phyloP scores from a whole-genome alignment of 2,888 invertebrate species.

The Octonoba sinensis region DNA sequence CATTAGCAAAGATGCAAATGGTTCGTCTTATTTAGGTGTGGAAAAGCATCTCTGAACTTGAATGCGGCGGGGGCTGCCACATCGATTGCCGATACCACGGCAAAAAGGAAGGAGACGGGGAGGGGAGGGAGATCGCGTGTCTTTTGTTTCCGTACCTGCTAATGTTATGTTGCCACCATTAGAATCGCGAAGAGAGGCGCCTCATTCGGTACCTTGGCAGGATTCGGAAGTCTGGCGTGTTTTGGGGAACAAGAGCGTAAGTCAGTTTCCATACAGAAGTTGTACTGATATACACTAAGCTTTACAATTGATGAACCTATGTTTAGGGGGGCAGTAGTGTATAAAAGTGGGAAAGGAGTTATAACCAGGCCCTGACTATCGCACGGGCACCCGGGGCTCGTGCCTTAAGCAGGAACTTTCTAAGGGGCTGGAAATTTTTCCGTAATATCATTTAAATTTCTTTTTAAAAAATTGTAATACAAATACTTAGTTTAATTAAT shows the following conservation, averaged over 20 bases:
- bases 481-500: too few relatives aligned
- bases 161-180: slow-evolving; percentile 50
- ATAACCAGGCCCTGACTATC: too few relatives aligned
- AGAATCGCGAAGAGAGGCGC: not conserved
- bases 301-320: not conserved
- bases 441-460: too few relatives aligned
- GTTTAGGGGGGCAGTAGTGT: too few relatives aligned
- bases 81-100: slow-evolving; percentile 47
- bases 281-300: not conserved
- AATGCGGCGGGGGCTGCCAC: not conserved
- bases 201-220: not conserved
- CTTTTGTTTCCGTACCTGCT: slow-evolving; percentile 52
- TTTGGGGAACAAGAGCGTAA: too few relatives aligned
- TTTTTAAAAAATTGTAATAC: too few relatives aligned
- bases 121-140: slow-evolving; percentile 16
- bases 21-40: slow-evolving; percentile 17
- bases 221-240: not conserved
- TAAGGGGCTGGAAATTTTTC: too few relatives aligned
- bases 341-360: too few relatives aligned
- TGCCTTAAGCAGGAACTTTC: too few relatives aligned
- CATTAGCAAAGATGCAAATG: slow-evolving; percentile 53
- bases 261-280: not conserved
- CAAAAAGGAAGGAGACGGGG: not conserved
- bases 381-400: too few relatives aligned
- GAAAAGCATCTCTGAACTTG: slow-evolving; percentile 36